Evolutionary conservation across 2,113 vertebrate species (phyloP).

Genomic region (Oxygymnocypris stewartii): DNA sequence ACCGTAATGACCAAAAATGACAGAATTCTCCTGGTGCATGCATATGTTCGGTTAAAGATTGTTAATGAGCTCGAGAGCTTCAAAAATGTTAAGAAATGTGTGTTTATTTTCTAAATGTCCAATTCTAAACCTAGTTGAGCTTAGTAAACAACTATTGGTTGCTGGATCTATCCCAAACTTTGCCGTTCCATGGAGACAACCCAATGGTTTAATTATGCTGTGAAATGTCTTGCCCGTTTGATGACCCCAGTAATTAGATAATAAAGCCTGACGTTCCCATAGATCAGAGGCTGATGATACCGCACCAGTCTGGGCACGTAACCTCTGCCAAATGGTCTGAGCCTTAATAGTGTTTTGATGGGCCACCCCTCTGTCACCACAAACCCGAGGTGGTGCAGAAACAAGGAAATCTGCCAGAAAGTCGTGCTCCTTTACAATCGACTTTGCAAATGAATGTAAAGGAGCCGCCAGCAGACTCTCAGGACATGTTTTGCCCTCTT

Average conservation of each 20-base stretch:
- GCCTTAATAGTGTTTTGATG: constrained; percentile 70
- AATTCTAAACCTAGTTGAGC: background rate
- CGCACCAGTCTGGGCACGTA: constrained; percentile 2
- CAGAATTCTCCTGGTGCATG: background rate
- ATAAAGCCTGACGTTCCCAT: constrained; percentile 10
- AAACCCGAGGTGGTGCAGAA: constrained; percentile 44
- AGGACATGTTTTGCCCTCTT: constrained; percentile 1
- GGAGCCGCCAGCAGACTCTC: background rate
- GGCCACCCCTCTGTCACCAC: constrained; percentile 22
- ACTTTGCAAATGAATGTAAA: background rate
- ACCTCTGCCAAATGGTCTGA: constrained; percentile 60
- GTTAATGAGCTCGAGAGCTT: too few relatives aligned
- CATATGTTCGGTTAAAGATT: too few relatives aligned
- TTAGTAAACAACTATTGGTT: background rate
- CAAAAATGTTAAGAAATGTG: too few relatives aligned
- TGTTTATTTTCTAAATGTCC: background rate
- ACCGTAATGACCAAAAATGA: background rate
- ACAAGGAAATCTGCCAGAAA: constrained; percentile 66
- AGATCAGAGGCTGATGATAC: constrained; percentile 47
- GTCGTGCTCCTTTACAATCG: background rate
- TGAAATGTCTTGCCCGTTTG: background rate
- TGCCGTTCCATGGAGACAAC: background rate
- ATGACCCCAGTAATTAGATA: constrained; percentile 21
- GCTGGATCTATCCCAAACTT: background rate
- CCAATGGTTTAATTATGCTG: background rate